Conservation (phyloP, 1,140 invertebrate genomes). For the Drosophila elegans region DNA sequence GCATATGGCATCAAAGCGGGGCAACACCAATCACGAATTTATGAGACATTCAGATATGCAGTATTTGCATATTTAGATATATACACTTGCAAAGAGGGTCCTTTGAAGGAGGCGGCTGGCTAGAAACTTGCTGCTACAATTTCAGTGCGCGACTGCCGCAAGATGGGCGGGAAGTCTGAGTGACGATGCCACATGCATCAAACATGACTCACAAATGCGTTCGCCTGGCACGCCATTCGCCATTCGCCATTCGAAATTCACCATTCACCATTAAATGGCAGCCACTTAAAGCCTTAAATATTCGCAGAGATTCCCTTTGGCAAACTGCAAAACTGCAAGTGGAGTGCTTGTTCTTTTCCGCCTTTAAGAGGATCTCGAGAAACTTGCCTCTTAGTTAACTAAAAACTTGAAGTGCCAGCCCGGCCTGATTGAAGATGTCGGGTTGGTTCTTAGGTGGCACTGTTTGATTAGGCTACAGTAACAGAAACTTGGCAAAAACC, state of each 20-base stretch:
- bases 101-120: conserved; percentile 10
- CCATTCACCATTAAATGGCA: conserved; percentile 25
- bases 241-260: not conserved
- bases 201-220: conserved; percentile 54
- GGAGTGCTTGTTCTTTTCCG: not conserved
- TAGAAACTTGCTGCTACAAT: conserved; percentile 51
- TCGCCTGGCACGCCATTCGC: conserved; percentile 25
- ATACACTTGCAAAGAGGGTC: conserved; percentile 19
- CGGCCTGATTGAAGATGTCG: conserved; percentile 2
- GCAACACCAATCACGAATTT: conserved; percentile 57
- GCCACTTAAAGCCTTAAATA: conserved; percentile 49
- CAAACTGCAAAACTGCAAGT: not conserved
- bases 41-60: conserved; percentile 47
- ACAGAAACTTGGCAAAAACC: conserved; percentile 69
- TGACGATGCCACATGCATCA: conserved; percentile 59
- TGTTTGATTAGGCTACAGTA: conserved; percentile 54
- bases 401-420: conserved; percentile 46
- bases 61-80: conserved; percentile 62
- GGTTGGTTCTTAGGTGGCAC: conserved; percentile 16
- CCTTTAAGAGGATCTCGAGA: not conserved
- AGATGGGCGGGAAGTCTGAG: conserved; percentile 19
- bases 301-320: not conserved
- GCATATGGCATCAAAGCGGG: conserved; percentile 50
- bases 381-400: conserved; percentile 70
- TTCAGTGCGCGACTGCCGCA: conserved; percentile 60